Base-by-base conservation (phyloP, 2,888 invertebrate genomes). In the Drosophila leonis region DNA sequence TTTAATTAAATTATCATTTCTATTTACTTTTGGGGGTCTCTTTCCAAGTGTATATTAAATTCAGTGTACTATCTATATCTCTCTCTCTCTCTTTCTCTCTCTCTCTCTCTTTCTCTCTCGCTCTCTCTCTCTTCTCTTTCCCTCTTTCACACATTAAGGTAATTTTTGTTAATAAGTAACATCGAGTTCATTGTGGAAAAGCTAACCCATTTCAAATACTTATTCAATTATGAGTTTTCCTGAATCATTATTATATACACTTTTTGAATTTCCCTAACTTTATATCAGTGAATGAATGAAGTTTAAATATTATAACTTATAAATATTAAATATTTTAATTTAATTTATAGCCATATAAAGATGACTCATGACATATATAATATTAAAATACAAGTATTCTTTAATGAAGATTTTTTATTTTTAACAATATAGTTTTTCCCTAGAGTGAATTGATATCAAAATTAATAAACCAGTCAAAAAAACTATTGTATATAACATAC, bases 1-100 rank as follows among this genome's bases (percentile, higher is more conserved):
- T 66, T 73, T 77, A 80, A 90, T 82, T 79, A 80, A 88, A 89
- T 78, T 77, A 81, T 82, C 78, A 78, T 78, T 66, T 68, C 46
- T 31, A 39, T 59, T 72, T 73, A 56, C 44, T 39, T 59, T 37
- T 41, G 39, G 20, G 15, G 37, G 46, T 20, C 44, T 42, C 31
- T 24, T 39, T 52, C 39, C 39, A 39, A 46, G 42, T 63, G 61
- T 62, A 57, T 72, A 73, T 73, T 60, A 69, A 49, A 39, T 65
- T 20, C 35, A 51, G 54, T 67, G 67, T 31, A 44, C 31, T 64
- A 48, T 2, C 15, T 1, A 0, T 65, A 8, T 39, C 54, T 55
- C n/a, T 12, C 29, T 18, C n/a, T 13, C 55, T 13, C 55, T 20
- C 41, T n/a, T 5, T 12, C n/a, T 12, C 46, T 57, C 7, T 62